phyloP scores from a whole-genome alignment of 1,140 invertebrate species.

The Euura saliciscinereae region DNA sequence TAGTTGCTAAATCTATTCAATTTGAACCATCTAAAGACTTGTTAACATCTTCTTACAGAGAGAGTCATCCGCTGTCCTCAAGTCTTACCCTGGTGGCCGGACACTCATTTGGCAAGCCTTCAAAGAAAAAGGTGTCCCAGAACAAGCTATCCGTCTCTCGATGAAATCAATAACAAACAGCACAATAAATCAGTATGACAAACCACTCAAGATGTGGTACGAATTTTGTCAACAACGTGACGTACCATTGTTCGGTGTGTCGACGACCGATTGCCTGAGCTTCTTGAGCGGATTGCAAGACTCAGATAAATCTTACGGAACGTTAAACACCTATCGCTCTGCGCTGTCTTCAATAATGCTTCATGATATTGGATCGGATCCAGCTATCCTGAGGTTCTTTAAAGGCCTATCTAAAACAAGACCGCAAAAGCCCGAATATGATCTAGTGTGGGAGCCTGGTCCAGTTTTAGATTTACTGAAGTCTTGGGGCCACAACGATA shows the following conservation, averaged over 20 bases:
- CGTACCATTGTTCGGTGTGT: constrained; percentile 14
- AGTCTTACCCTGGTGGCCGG: constrained; percentile 22
- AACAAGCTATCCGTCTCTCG: constrained; percentile 17
- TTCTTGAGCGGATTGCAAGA: constrained; percentile 19
- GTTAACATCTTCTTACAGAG: too few relatives aligned
- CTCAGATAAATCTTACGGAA: constrained; percentile 18
- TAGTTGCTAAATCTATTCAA: too few relatives aligned
- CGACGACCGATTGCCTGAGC: neutral
- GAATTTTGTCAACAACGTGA: constrained; percentile 16
- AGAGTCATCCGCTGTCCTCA: too few relatives aligned
- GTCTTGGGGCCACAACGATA: constrained; percentile 14
- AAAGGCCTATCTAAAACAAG: constrained; percentile 31
- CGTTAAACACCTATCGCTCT: constrained; percentile 24
- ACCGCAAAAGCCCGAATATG: constrained; percentile 28
- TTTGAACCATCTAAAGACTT: too few relatives aligned
- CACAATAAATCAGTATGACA: constrained; percentile 21
- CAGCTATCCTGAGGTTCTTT: constrained; percentile 29
- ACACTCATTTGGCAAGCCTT: constrained; percentile 23
- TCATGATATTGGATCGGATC: constrained; percentile 18
- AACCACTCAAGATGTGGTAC: constrained; percentile 24
- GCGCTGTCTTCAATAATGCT: constrained; percentile 20
- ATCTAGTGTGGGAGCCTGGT: constrained; percentile 33
- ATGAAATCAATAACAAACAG: constrained; percentile 21
- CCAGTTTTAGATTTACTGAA: constrained; percentile 27
- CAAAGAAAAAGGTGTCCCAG: constrained; percentile 8